A percentile compares a stretch with the other conserved stretches of the same genome.
Evolutionary conservation across 2,113 vertebrate species (phyloP).

Genomic region (Shinisaurus crocodilurus): DNA sequence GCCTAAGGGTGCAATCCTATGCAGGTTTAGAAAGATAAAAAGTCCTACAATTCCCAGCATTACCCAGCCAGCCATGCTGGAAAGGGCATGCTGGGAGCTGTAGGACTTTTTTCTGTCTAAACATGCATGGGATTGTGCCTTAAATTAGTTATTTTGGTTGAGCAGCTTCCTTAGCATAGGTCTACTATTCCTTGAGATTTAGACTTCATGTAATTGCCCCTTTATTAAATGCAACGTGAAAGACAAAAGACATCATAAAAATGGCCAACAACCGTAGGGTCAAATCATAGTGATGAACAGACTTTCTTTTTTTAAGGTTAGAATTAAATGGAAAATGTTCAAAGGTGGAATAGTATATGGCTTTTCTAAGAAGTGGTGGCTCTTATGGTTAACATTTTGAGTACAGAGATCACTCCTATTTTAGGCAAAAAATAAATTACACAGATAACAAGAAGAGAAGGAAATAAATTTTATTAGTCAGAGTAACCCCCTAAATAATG

Average conservation of each 20-base stretch:
- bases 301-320: constrained; percentile 41
- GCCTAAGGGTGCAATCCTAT: no score
- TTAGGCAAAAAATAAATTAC: constrained; percentile 56
- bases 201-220: constrained; percentile 68
- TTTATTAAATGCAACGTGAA: constrained; percentile 67
- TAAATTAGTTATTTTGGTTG: constrained; percentile 12
- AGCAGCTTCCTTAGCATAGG: constrained; percentile 16
- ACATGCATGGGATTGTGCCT: not conserved
- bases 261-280: constrained; percentile 51
- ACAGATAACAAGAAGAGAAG: constrained; percentile 29
- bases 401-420: constrained; percentile 49
- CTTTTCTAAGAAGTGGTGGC: constrained; percentile 34
- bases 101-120: not conserved
- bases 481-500: constrained; percentile 22
- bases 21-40: no score
- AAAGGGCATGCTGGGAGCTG: not conserved
- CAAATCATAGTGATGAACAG: constrained; percentile 28
- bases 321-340: constrained; percentile 47
- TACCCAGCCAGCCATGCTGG: no score
- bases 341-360: not conserved
- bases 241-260: constrained; percentile 75
- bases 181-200: constrained; percentile 68
- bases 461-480: constrained; percentile 25
- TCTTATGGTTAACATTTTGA: constrained; percentile 59
- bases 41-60: no score